Percentiles rank a stretch among this genome's conserved stretches.
Conservation (phyloP, 2,113 vertebrate species). For the Lycaon pictus region DNA sequence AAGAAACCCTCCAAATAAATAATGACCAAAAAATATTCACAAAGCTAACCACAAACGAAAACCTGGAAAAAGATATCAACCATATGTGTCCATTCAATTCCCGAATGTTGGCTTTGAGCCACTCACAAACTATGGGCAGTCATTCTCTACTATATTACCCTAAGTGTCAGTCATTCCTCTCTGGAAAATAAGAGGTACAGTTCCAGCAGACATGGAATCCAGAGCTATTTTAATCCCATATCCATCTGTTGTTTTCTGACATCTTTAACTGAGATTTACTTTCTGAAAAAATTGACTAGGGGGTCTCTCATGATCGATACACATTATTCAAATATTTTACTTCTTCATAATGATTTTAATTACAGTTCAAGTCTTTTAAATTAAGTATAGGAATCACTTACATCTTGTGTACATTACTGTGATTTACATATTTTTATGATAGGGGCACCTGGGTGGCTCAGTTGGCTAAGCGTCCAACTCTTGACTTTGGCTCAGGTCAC, state of each 20-base stretch:
- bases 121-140: background rate
- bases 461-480: background rate
- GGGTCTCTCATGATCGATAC: fast-evolving
- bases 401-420: background rate
- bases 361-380: background rate
- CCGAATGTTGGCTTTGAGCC: background rate
- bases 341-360: background rate
- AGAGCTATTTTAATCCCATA: background rate
- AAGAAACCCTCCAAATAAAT: background rate
- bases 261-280: background rate
- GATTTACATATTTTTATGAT: background rate
- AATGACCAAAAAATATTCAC: background rate
- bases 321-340: background rate
- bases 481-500: background rate
- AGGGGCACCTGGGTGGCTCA: background rate
- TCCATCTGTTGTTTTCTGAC: background rate
- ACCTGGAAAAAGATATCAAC: background rate
- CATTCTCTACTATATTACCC: background rate
- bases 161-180: fast-evolving
- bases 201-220: background rate
- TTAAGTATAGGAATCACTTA: background rate
- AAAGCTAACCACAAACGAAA: background rate
- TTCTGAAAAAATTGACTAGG: fast-evolving
- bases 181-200: background rate
- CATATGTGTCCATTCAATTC: background rate